phyloP scores from a whole-genome alignment of 2,113 vertebrate species.

The Meles meles region DNA sequence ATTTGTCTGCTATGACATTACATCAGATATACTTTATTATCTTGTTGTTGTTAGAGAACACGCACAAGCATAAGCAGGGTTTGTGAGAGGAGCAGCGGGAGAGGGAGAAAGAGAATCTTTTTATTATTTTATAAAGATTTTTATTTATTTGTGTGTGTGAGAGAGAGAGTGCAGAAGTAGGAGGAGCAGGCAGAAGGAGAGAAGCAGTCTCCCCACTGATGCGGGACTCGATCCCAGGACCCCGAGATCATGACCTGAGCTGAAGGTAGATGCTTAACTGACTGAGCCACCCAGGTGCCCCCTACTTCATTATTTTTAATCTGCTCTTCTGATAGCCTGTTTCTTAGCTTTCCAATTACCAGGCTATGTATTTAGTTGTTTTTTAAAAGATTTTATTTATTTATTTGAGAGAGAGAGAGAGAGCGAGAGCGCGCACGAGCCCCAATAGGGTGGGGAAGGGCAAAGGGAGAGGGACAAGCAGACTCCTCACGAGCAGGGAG shows the following conservation, averaged over 20 bases:
- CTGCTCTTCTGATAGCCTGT: not conserved
- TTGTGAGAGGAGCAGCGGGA: not conserved
- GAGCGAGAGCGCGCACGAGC: no score
- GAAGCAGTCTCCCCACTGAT: not conserved
- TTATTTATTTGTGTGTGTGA: not conserved
- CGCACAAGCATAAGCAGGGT: not conserved
- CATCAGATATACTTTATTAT: not conserved
- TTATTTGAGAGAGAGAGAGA: no score
- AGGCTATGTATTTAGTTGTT: not conserved
- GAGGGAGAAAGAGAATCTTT: not conserved
- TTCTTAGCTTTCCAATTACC: not conserved
- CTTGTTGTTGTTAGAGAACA: not conserved
- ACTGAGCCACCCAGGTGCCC: not conserved
- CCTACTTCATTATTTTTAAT: not conserved
- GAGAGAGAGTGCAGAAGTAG: not conserved
- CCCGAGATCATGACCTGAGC: not conserved
- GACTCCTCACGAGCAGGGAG: no score
- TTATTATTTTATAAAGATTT: not conserved
- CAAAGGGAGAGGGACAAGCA: no score
- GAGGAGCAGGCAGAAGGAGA: not conserved
- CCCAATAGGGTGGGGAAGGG: no score
- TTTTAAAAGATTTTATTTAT: no score
- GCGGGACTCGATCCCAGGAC: not conserved
- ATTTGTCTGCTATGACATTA: not conserved
- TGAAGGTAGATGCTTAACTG: not conserved